Conservation (phyloP, 2,113 vertebrate species). For the Gymnarchus niloticus region DNA sequence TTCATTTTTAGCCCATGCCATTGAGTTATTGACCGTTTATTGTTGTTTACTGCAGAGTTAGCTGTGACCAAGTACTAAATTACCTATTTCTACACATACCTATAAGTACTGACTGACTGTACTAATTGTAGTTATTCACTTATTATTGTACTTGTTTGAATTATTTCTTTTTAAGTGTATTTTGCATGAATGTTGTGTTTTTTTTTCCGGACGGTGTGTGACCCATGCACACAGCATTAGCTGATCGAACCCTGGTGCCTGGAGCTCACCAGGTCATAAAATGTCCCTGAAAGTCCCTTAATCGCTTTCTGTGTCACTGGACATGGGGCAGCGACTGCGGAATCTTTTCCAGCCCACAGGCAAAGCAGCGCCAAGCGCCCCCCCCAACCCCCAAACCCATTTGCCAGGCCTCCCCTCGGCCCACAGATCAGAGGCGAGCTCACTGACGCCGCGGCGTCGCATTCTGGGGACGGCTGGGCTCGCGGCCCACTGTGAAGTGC, state of each 20-base stretch:
- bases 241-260: background rate
- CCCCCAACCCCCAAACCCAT: slow-evolving; percentile 44
- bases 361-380: background rate
- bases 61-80: background rate
- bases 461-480: slow-evolving; percentile 67
- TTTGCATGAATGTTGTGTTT: background rate
- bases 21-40: background rate
- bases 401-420: slow-evolving; percentile 36
- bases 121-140: background rate
- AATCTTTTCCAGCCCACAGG: background rate
- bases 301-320: background rate
- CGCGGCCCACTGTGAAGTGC: slow-evolving; percentile 61
- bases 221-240: background rate
- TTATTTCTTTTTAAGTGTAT: background rate
- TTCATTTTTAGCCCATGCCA: background rate
- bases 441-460: slow-evolving; percentile 69
- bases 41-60: background rate
- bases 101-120: background rate
- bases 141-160: background rate
- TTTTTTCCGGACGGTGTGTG: no score
- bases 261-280: no score
- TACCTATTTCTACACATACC: no score
- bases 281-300: background rate
- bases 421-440: slow-evolving; percentile 58
- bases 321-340: background rate